Base-by-base conservation (phyloP, 2,888 invertebrate genomes). In the Lordiphosa fenestrarum region DNA sequence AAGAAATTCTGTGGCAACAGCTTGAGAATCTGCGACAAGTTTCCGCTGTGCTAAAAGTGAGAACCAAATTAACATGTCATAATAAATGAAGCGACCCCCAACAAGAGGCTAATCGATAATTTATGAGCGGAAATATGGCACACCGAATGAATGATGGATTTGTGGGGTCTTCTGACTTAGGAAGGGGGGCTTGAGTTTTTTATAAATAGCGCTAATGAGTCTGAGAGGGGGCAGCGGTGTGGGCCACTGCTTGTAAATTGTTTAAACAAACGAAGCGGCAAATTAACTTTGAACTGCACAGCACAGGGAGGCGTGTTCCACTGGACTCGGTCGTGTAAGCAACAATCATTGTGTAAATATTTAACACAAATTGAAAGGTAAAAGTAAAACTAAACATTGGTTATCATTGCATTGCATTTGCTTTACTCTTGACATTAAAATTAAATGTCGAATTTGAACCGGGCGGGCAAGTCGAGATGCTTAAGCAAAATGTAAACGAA, bases 151-250 rank as follows among this genome's bases (percentile, higher is more conserved):
- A 51, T 63, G 52, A 63, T 58, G 49, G 41, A 47, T 66, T 57
- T 40, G 51, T 50, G 15, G 15, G 50, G 7, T 36, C 56, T 13
- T 42, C 13, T 6, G 39, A 35, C 13, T 30, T 44, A n/a, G 15
- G 15, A 1, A 2, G 15, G 51, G 36, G 51, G 55, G 21, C 39
- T 58, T 36, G 5, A 30, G 51, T 75, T 76, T 80, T 80, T 80
- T 83, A 77, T 77, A 83, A 77, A 77, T 77, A 70, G 62, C 73
- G 73, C 73, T 77, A 77, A 77, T 77, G 81, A 77, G 73, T 25
- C 42, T 30, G 23, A 5, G 33, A 19, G 19, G 1, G 6, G 12
- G 4, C 23, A 15, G 15, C 15, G 15, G 15, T 1, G 21, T 19
- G 23, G 33, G 41, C 4, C n/a, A 30, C 53, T 23, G 42, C 66